Conservation (phyloP, 2,888 invertebrate species). For the Lasiommata megera region DNA sequence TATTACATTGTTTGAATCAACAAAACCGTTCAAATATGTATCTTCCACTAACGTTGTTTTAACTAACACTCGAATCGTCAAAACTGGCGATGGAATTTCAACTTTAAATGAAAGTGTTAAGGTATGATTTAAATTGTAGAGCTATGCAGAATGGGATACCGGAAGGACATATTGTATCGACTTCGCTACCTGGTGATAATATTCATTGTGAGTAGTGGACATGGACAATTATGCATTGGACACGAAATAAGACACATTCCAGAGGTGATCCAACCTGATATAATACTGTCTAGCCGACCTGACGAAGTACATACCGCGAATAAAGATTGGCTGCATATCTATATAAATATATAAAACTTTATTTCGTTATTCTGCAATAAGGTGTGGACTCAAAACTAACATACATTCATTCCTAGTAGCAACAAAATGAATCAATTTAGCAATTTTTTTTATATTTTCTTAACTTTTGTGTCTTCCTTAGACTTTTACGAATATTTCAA, state of each 20-base stretch:
- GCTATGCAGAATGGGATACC: constrained; percentile 51
- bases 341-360: too few relatives aligned
- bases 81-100: constrained; percentile 25
- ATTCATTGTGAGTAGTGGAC: constrained; percentile 62
- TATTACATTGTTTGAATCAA: constrained; percentile 17
- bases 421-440: too few relatives aligned
- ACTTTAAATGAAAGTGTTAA: constrained; percentile 36
- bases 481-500: too few relatives aligned
- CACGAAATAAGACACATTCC: constrained; percentile 60
- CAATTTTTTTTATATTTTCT: too few relatives aligned
- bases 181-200: constrained; percentile 78
- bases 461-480: too few relatives aligned
- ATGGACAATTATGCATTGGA: constrained; percentile 56
- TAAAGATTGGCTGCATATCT: too few relatives aligned
- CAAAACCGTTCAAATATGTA: constrained; percentile 32
- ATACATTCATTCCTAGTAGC: too few relatives aligned
- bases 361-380: too few relatives aligned
- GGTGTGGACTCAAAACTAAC: too few relatives aligned
- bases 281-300: background rate
- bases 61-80: constrained; percentile 26
- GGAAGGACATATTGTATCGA: constrained; percentile 72
- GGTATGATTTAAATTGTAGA: constrained; percentile 35
- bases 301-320: too few relatives aligned
- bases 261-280: constrained; percentile 33
- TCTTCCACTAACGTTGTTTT: constrained; percentile 33